Evolutionary conservation across 2,888 invertebrate species (phyloP), one percentile per base, ranked within the genome.

Genomic region (Lasioglossum zephyrum): DNA sequence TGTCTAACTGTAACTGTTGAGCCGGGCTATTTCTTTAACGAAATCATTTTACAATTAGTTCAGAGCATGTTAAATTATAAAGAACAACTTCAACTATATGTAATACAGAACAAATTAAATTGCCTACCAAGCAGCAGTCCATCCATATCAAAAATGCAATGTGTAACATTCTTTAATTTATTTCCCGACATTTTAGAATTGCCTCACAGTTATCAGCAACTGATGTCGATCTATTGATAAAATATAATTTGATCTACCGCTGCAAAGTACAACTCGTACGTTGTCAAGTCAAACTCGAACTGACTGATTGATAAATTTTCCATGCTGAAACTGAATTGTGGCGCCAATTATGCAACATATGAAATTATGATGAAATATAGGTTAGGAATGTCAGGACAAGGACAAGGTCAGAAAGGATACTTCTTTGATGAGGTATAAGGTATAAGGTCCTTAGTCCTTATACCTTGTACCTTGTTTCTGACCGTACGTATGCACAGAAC

Each of bases 101-200:
- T 57, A 70, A 57, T 49, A 69, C 8, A 31, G 39, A 77, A 26
- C 4, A 77, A 36, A 84, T 73, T 57, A 72, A 73, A 77, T 72
- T 26, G 36, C 91, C 93, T 93, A 94, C 95, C 93, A 31, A 95
- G 92, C 9, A 95, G 86, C 26, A 95, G 87, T 77, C 95, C 94
- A 80, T 95, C 95, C 95, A 95, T 95, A 85, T 95, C 95, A 83
- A 95, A 95, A 85, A 95, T 93, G 81, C 93, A 93, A 84, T 95
- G 95, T 8, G 94, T 94, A 69, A 95, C 93, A 73, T 90, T 90
- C 83, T 93, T 93, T 49, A 63, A 90, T 0, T 39, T 13, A 31
- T 79, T 73, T 22, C 16, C 3, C 16, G 75, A 74, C 87, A 90
- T 90, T 81, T 78, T 86, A 74, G 2, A 44, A 31, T 63, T 76